Evolutionary conservation across 1,140 invertebrate genomes (phyloP), one percentile per base, ranked within the genome.

Genomic region (Acyrthosiphon pisum): DNA sequence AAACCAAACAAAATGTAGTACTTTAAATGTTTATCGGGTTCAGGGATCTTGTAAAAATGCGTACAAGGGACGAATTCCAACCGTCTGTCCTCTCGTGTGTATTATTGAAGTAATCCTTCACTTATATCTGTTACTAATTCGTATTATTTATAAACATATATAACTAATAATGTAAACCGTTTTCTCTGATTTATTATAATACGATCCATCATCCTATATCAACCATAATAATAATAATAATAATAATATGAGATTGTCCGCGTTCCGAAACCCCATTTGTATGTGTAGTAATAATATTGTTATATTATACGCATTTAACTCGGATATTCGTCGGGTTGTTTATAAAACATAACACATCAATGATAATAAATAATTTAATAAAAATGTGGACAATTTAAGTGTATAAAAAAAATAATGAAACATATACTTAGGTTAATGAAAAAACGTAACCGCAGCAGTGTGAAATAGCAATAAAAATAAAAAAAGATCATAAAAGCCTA

Each of bases 341-440:
- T n/a, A n/a, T 18, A n/a, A n/a, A 18, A 86, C 41, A 46, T 46
- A 30, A 46, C 48, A 20, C 86, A 48, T 50, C 86, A 30, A 50
- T 48, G 26, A 22, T 88, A 35, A 48, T 84, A 84, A 84, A 48
- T 88, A 88, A 88, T 88, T 88, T 88, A 88, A 88, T 48, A 48
- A 48, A 50, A 88, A 50, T 7, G 46, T 35, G n/a, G 1, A 35
- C 26, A 88, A n/a, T 88, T 88, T n/a, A 88, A 88, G n/a, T 22
- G 7, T 37, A 9, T n/a, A 20, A n/a, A 89, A 53, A 50, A 35
- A 53, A 35, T 22, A 35, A n/a, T 26, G 48, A 89, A 53, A 37
- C 87, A 89, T 81, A 76, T 76, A 76, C 90, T 91, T 23, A 35
- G 30, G 53, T 46, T 91, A 91, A 76, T 91, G 90, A 46, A 91